Conservation (phyloP, 2,888 invertebrate genomes). For the Scaptomyza cyrtandrae region DNA sequence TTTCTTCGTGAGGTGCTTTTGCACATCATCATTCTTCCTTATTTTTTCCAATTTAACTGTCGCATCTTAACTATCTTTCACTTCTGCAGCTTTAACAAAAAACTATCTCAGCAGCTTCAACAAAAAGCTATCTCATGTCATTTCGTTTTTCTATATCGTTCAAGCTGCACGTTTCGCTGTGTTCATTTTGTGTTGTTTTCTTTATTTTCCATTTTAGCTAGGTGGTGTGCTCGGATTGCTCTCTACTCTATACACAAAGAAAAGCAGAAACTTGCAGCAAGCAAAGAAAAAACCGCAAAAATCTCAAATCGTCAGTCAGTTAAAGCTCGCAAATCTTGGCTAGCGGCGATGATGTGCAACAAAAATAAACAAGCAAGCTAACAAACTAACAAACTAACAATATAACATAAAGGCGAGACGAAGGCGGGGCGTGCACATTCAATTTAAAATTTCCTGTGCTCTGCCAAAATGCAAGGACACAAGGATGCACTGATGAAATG, state of each 20-base stretch:
- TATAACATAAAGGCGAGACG: constrained; percentile 30
- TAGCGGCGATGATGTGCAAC: constrained; percentile 18
- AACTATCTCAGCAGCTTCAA: neutral
- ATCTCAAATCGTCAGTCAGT: constrained; percentile 24
- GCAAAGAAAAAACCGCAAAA: constrained; percentile 8
- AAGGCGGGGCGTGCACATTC: constrained; percentile 56
- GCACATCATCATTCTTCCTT: neutral
- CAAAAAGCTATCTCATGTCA: constrained; percentile 15
- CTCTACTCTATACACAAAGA: neutral
- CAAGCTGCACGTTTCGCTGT: neutral
- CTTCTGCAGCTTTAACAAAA: neutral
- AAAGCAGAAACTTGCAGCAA: constrained; percentile 4
- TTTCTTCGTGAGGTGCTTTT: neutral
- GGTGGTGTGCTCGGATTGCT: constrained; percentile 9
- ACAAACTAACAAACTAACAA: constrained; percentile 24
- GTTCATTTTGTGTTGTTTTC: neutral
- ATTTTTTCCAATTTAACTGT: constrained; percentile 1
- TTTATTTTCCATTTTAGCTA: neutral
- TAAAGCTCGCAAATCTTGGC: constrained; percentile 43
- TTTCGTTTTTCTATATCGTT: neutral
- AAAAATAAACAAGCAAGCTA: constrained; percentile 33
- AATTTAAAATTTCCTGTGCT: constrained; percentile 73
- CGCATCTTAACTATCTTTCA: neutral
- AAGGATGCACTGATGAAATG: constrained; percentile 52
- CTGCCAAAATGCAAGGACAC: constrained; percentile 36